Base-by-base conservation (phyloP, 1,140 invertebrate genomes). In the Rhizoglyphus robini region DNA sequence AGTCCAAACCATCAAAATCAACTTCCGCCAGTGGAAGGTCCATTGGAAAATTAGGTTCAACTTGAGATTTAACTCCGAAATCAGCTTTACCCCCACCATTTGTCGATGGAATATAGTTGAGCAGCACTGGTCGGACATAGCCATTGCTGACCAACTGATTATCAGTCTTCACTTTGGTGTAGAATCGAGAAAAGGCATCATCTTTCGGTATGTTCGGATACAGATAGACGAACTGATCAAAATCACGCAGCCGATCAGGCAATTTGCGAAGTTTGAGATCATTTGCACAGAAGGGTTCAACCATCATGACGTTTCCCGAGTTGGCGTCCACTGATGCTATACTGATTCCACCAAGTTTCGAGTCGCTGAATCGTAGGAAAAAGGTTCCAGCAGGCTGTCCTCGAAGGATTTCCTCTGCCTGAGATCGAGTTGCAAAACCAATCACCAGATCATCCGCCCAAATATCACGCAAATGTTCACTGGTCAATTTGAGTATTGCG, bases 321-420 rank as follows among this genome's bases (percentile, higher is more conserved):
- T n/a, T n/a, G n/a, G n/a, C n/a, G n/a, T n/a, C 84, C 34, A 90
- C 84, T 88, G 90, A 96, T 3, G 91, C 93, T 72, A 96, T 95
- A 4, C 91, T 96, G 65, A 96, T 87, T 0, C 93, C 93, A n/a
- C 94, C 94, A 0, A 93, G 79, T 76, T 95, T 91, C 8, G 89
- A 92, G 74, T 97, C 93, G 15, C 90, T 94, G 77, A 94, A 97
- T 23, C 94, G 77, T 66, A 97, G 82, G 32, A 97, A 76, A 75
- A 98, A 97, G 11, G 92, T 96, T 1, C 93, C 93, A 62, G 82
- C 81, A 0, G 83, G 79, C 71, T 83, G 85, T 46, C 81, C 80
- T 60, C 76, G 64, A 15, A 96, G 76, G 83, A 91, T 84, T 70
- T 95, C 90, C 74, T 95, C 90, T 0, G 92, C 86, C 71, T 88